Percentiles rank a stretch among this genome's conserved stretches.
phyloP scores from a whole-genome alignment of 2,888 invertebrate genomes.

The Mesoligia furuncula region DNA sequence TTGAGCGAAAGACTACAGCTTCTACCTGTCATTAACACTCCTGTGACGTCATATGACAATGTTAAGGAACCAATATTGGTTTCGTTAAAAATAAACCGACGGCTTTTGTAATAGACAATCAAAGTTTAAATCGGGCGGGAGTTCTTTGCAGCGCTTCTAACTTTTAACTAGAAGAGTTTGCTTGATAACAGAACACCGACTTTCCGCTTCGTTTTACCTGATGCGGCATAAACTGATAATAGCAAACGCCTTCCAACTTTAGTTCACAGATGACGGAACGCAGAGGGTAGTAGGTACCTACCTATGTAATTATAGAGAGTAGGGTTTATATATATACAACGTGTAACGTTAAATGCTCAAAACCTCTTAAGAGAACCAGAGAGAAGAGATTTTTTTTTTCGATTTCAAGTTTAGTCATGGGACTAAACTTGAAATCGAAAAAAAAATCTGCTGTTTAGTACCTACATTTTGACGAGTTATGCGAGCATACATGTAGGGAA shows the following conservation, averaged over 20 bases:
- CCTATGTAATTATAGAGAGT: neutral
- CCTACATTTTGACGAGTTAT: no score
- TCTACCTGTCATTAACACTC: slow-evolving; percentile 15
- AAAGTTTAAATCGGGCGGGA: slow-evolving; percentile 76
- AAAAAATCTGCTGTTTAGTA: no score
- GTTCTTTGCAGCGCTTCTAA: slow-evolving; percentile 74
- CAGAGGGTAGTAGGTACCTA: neutral
- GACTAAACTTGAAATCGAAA: no score
- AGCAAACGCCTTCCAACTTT: slow-evolving; percentile 47
- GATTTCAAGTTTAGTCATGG: no score
- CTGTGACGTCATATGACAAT: slow-evolving; percentile 41
- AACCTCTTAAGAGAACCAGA: no score
- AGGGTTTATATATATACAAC: no score
- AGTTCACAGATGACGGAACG: slow-evolving; percentile 31
- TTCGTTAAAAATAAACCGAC: slow-evolving; percentile 70
- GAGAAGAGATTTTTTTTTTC: no score
- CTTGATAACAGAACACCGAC: slow-evolving; percentile 66
- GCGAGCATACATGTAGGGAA: no score
- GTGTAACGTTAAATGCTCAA: no score
- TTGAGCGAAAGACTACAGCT: neutral
- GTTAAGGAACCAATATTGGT: slow-evolving; percentile 49
- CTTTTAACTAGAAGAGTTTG: slow-evolving; percentile 83
- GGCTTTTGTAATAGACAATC: slow-evolving; percentile 77
- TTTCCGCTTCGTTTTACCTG: slow-evolving; percentile 62
- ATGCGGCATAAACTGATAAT: slow-evolving; percentile 61